phyloP scores from a whole-genome alignment of 2,113 vertebrate species.

The Chlamydotis undulata region DNA sequence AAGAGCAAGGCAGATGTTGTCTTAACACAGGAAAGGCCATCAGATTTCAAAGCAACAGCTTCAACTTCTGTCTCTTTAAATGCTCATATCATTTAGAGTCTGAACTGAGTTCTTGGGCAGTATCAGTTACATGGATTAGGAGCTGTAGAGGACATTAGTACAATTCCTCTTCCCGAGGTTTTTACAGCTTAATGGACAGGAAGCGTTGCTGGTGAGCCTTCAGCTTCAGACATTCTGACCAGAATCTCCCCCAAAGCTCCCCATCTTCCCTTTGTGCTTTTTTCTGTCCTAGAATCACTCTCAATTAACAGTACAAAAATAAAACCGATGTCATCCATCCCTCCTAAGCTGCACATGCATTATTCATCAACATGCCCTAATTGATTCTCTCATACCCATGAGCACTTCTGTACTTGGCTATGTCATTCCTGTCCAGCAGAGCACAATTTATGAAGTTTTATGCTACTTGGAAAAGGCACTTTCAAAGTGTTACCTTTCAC shows the following conservation, averaged over 20 bases:
- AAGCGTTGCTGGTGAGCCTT: slow-evolving; percentile 33
- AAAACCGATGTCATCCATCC: slow-evolving; percentile 55
- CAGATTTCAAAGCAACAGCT: slow-evolving; percentile 15
- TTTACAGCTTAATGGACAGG: slow-evolving; percentile 55
- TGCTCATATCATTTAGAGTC: slow-evolving; percentile 34
- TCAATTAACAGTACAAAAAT: slow-evolving; percentile 66
- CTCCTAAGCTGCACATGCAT: slow-evolving; percentile 50
- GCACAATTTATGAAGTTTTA: slow-evolving; percentile 9
- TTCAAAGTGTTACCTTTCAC: background rate
- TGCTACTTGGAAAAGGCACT: background rate
- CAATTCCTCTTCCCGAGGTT: slow-evolving; percentile 44
- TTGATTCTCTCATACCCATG: slow-evolving; percentile 54
- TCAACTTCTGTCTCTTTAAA: slow-evolving; percentile 21
- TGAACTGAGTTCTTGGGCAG: slow-evolving; percentile 27
- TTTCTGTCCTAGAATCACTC: slow-evolving; percentile 38
- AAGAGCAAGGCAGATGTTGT: background rate
- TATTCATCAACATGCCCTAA: slow-evolving; percentile 64
- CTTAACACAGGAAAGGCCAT: background rate
- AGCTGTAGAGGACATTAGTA: slow-evolving; percentile 37
- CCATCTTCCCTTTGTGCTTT: slow-evolving; percentile 28
- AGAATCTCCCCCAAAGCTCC: background rate
- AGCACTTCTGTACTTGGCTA: slow-evolving; percentile 35
- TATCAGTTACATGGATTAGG: slow-evolving; percentile 42
- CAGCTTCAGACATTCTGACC: background rate
- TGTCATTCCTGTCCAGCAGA: slow-evolving; percentile 13